A percentile compares a stretch with the other conserved stretches of the same genome.
phyloP scores from a whole-genome alignment of 2,797 vertebrate genomes.

The Glyptemys insculpta region DNA sequence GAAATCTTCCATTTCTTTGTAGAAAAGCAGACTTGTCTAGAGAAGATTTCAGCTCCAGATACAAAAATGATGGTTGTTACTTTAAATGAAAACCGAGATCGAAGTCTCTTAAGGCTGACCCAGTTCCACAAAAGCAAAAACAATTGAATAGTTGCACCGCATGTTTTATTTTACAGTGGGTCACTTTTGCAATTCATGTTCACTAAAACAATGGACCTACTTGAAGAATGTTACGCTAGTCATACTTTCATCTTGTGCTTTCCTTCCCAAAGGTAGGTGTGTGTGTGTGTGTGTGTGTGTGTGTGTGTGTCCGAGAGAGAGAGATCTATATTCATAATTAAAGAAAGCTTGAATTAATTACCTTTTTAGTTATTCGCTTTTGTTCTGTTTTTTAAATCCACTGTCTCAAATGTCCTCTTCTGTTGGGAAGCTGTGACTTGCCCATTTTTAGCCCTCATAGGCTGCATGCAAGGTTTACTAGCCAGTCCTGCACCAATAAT shows the following conservation, averaged over 20 bases:
- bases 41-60: not conserved
- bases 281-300: not conserved
- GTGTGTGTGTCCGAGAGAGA: not conserved
- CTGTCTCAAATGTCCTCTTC: not conserved
- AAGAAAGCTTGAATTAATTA: not conserved
- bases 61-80: not conserved
- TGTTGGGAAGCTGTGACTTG: not conserved
- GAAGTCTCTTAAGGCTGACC: not conserved
- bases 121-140: not conserved
- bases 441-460: not conserved
- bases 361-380: not conserved
- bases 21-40: not conserved
- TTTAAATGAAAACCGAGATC: no score
- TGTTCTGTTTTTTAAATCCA: fast-evolving
- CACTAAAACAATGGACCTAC: fast-evolving
- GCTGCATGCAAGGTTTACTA: not conserved
- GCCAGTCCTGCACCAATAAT: not conserved
- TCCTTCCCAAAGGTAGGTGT: not conserved
- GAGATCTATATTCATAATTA: no score
- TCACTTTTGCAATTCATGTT: not conserved
- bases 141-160: fast-evolving
- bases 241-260: not conserved
- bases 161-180: not conserved
- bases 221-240: not conserved
- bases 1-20: not conserved